These are phyloP conservation scores for Ypsolopha scabrella DNA, from an alignment of 2,888 invertebrate species.

Conservation along the genomic window DNA sequence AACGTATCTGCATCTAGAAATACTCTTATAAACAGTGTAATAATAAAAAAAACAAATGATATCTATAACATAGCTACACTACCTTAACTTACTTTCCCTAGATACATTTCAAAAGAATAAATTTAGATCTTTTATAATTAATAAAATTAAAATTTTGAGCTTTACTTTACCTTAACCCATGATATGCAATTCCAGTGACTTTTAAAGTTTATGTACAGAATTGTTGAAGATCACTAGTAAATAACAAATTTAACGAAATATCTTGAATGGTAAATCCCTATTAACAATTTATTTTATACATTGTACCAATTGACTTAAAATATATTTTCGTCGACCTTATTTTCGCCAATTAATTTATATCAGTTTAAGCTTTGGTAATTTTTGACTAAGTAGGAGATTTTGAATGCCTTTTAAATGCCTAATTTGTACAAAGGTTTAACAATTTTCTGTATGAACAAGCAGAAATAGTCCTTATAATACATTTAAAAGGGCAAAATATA, in stretches of 20 bases:
- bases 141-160: constrained; percentile 27
- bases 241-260: constrained; percentile 11
- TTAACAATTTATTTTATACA: neutral
- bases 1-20: too few relatives aligned
- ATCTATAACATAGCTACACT: too few relatives aligned
- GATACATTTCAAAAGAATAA: too few relatives aligned
- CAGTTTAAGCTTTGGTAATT: constrained; percentile 5
- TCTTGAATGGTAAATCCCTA: neutral
- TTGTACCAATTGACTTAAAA: constrained; percentile 1
- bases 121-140: too few relatives aligned
- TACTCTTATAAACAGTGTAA: too few relatives aligned
- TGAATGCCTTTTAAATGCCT: neutral
- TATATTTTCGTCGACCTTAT: neutral
- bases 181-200: constrained; percentile 42
- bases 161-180: constrained; percentile 34
- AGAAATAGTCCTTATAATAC: neutral
- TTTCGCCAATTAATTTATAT: constrained; percentile 2
- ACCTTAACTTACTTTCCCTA: too few relatives aligned
- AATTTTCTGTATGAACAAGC: neutral
- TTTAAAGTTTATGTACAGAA: constrained; percentile 34
- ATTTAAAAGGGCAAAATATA: neutral
- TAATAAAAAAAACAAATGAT: too few relatives aligned
- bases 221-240: constrained; percentile 1
- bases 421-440: neutral
- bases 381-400: constrained; percentile 5